Percentiles rank a stretch among this genome's conserved stretches.
phyloP scores from a whole-genome alignment of 2,113 vertebrate genomes.

The Acrocephalus kingi region DNA sequence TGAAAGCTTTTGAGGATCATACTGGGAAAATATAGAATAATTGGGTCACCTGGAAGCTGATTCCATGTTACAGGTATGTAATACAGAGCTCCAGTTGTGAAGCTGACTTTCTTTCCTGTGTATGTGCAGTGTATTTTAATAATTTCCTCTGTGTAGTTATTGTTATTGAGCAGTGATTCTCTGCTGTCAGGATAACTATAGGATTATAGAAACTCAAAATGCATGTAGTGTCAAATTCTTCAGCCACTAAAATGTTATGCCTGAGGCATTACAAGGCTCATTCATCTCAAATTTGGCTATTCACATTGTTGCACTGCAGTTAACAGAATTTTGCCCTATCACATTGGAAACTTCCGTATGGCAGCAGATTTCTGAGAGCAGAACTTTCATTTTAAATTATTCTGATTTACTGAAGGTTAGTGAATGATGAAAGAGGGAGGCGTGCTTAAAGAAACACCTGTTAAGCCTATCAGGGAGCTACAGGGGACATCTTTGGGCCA shows the following conservation, averaged over 20 bases:
- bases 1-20: background rate
- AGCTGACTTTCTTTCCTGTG: background rate
- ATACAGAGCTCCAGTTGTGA: background rate
- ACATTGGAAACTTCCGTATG: background rate
- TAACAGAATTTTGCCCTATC: conserved; percentile 19
- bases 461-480: background rate
- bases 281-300: conserved; percentile 55
- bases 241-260: conserved; percentile 52
- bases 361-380: background rate
- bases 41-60: background rate
- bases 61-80: background rate
- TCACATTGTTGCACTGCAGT: conserved; percentile 32
- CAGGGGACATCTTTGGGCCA: background rate
- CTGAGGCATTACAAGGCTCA: conserved; percentile 60
- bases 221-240: conserved; percentile 28
- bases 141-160: background rate
- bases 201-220: conserved; percentile 46
- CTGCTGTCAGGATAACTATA: background rate
- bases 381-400: background rate
- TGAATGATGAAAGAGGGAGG: background rate
- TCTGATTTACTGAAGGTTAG: conserved; percentile 33
- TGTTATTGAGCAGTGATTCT: background rate
- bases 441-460: background rate
- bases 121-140: background rate
- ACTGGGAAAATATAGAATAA: background rate